These are phyloP conservation scores for Ophioderma brevispina DNA, from an alignment of 35 echinoderm and acorn worm genomes.

Conservation along the genomic window DNA sequence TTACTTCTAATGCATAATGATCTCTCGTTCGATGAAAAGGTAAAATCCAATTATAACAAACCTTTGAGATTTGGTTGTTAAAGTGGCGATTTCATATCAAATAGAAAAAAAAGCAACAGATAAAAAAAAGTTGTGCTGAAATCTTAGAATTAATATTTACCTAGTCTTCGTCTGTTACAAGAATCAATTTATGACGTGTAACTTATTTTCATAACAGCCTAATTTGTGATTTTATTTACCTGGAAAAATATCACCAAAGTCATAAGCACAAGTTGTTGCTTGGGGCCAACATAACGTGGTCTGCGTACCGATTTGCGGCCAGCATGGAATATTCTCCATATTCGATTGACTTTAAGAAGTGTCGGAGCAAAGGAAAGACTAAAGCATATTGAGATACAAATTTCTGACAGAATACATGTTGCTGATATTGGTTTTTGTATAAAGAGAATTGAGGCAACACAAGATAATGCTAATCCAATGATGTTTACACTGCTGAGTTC, in stretches of 20 bases:
- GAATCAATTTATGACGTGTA: background rate
- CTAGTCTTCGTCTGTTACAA: background rate
- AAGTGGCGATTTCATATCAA: too few species aligned
- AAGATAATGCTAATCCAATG: background rate
- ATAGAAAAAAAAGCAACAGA: too few species aligned
- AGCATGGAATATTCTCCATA: slow-evolving; percentile 70
- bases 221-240: slow-evolving; percentile 33
- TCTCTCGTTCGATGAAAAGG: too few species aligned
- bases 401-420: background rate
- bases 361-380: slow-evolving; percentile 16
- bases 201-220: background rate
- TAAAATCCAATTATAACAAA: too few species aligned
- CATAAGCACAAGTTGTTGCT: slow-evolving; percentile 41
- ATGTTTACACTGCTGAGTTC: slow-evolving; percentile 7
- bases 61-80: too few species aligned
- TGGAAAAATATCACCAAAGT: slow-evolving; percentile 31
- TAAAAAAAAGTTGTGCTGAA: background rate
- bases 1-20: too few species aligned
- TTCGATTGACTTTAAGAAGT: slow-evolving; percentile 44
- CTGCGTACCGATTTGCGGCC: slow-evolving; percentile 58
- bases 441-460: background rate
- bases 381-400: slow-evolving; percentile 1
- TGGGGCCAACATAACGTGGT: slow-evolving; percentile 61
- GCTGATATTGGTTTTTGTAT: background rate
- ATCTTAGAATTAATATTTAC: background rate